Conservation (phyloP, 2,113 vertebrate genomes). For the Noturus placidus region DNA sequence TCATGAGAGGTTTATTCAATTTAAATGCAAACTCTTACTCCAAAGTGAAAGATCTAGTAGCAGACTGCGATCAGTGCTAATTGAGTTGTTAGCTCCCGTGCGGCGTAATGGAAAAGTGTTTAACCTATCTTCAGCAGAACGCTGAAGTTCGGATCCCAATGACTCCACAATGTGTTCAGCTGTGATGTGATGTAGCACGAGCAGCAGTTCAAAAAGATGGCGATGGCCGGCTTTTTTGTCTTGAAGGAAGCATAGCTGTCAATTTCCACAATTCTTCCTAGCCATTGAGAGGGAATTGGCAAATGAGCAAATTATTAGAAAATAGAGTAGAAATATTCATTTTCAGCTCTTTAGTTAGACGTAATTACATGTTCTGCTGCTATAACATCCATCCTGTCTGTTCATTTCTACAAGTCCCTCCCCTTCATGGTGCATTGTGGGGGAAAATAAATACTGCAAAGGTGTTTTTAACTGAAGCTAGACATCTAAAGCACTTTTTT, state of each 20-base stretch:
- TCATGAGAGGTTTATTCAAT: neutral
- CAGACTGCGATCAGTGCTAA: neutral
- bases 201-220: neutral
- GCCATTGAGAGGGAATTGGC: neutral
- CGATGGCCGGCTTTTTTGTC: neutral
- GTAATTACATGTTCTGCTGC: neutral
- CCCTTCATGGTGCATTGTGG: neutral
- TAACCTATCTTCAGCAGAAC: neutral
- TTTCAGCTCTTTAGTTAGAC: neutral
- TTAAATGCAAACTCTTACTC: neutral
- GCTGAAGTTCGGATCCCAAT: neutral
- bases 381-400: neutral
- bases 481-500: neutral
- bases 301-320: neutral
- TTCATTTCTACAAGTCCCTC: neutral
- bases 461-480: neutral
- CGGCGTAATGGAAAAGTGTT: neutral
- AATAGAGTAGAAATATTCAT: neutral
- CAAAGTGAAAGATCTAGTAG: neutral
- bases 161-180: neutral
- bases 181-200: neutral
- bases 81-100: neutral
- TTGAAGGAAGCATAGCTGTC: neutral
- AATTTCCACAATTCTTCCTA: neutral
- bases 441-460: neutral